A percentile compares a stretch with the other conserved stretches of the same genome.
These are phyloP conservation scores for Clanis bilineata DNA, from an alignment of 2,888 invertebrate species.

Conservation along the genomic window DNA sequence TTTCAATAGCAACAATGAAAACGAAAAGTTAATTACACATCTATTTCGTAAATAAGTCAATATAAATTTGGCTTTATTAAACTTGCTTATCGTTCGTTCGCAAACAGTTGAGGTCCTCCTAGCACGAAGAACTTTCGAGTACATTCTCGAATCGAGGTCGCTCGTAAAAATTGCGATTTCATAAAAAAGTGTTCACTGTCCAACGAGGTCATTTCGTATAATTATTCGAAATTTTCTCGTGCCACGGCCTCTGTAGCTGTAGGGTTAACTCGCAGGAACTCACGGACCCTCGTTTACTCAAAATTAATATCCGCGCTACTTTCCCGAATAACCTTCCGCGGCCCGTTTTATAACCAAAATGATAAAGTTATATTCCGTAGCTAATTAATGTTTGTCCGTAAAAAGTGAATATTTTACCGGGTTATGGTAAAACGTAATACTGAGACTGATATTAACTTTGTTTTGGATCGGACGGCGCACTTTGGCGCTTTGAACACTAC, in stretches of 20 bases:
- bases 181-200: too few relatives aligned
- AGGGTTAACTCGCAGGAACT: conserved; percentile 23
- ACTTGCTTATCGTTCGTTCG: conserved; percentile 22
- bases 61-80: conserved; percentile 26
- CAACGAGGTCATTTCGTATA: too few relatives aligned
- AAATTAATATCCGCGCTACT: conserved; percentile 43
- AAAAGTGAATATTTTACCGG: conserved; percentile 8
- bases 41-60: conserved; percentile 6
- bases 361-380: conserved; percentile 26
- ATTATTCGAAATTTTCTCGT: too few relatives aligned
- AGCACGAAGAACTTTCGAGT: too few relatives aligned
- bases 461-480: too few relatives aligned
- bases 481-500: too few relatives aligned
- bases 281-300: conserved; percentile 37
- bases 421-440: not conserved
- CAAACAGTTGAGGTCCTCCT: too few relatives aligned
- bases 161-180: too few relatives aligned
- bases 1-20: not conserved
- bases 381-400: conserved; percentile 24
- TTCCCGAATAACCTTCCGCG: conserved; percentile 24
- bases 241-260: conserved; percentile 24
- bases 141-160: too few relatives aligned
- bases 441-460: not conserved
- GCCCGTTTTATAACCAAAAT: conserved; percentile 20
- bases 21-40: not conserved